phyloP scores from a whole-genome alignment of 2,113 vertebrate species.

The Mormoops blainvillei region DNA sequence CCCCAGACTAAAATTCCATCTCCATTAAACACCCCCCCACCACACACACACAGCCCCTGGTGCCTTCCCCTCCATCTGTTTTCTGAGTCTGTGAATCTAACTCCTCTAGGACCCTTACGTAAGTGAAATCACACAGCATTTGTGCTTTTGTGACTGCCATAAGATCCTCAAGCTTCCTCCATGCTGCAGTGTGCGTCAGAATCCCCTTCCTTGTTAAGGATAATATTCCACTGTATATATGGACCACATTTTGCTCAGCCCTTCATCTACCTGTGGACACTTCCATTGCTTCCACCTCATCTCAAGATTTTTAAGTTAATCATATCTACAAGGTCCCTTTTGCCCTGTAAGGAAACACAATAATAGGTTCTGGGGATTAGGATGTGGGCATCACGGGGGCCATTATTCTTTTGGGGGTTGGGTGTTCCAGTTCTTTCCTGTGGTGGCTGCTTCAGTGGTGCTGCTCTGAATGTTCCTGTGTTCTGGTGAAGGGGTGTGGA shows the following conservation, averaged over 20 bases:
- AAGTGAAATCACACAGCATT: not conserved
- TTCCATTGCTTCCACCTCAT: not conserved
- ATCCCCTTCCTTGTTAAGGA: not conserved
- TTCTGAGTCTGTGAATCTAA: not conserved
- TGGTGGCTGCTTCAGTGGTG: not conserved
- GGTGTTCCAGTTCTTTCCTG: not conserved
- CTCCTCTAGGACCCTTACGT: not conserved
- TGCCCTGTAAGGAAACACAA: not conserved
- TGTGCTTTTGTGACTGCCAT: not conserved
- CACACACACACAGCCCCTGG: not conserved
- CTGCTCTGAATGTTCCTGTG: not conserved
- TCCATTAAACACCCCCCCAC: not conserved
- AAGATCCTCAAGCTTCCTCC: not conserved
- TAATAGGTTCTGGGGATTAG: not conserved
- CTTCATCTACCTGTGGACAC: not conserved
- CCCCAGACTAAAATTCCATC: not conserved
- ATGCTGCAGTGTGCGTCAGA: not conserved
- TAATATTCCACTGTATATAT: too few species aligned
- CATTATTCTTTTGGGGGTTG: not conserved
- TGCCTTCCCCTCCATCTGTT: not conserved
- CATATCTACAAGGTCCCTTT: not conserved
- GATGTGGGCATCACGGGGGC: not conserved
- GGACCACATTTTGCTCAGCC: not conserved
- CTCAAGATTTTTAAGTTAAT: not conserved
- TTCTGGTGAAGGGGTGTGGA: not conserved